phyloP scores from a whole-genome alignment of 2,797 vertebrate species.

The Enteromius afrohamiltoni region DNA sequence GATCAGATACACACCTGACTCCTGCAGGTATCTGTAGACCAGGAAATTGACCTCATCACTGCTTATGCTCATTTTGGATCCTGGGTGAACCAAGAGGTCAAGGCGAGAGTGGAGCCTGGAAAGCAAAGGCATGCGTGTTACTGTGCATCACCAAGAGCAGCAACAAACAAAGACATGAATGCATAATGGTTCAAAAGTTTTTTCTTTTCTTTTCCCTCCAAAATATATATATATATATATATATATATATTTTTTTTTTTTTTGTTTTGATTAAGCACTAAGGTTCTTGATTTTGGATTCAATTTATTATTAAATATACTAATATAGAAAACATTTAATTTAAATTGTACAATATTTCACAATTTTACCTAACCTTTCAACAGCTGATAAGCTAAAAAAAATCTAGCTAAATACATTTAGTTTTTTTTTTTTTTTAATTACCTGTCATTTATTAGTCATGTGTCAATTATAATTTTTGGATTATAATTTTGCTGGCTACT shows the following conservation, averaged over 20 bases:
- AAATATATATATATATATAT: no score
- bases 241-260: no score
- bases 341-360: no score
- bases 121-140: slow-evolving; percentile 36
- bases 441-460: no score
- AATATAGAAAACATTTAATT: no score
- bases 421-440: not conserved
- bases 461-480: no score
- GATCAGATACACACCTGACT: slow-evolving; percentile 85
- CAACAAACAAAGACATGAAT: not conserved
- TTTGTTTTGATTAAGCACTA: not conserved
- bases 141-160: not conserved
- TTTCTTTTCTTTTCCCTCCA: no score
- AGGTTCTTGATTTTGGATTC: not conserved
- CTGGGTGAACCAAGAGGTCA: slow-evolving; percentile 99
- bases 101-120: slow-evolving; percentile 91
- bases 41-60: slow-evolving; percentile 99
- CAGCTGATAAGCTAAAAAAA: no score
- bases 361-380: no score
- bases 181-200: not conserved
- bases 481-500: not conserved
- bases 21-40: slow-evolving; percentile 99
- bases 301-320: not conserved
- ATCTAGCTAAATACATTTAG: no score
- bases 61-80: slow-evolving; percentile 99